These are phyloP conservation scores for Montipora efflorescens DNA, from an alignment of 64 coral and sea anemone genomes.

Conservation along the genomic window DNA sequence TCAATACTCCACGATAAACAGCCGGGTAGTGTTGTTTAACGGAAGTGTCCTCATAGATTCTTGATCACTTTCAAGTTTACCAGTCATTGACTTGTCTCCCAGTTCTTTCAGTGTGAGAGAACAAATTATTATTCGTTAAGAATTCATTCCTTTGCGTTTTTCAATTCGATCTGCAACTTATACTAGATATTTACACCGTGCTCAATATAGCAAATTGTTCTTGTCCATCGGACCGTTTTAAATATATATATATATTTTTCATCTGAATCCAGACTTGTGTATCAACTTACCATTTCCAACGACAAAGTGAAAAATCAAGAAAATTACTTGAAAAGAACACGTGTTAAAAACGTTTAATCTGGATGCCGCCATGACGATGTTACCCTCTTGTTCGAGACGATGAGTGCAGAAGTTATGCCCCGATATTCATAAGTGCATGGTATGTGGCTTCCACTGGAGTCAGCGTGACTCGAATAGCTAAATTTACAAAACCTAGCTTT, in stretches of 20 bases:
- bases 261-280: background rate
- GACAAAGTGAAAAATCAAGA: background rate
- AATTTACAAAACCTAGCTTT: background rate
- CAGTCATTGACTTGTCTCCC: background rate
- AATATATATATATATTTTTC: background rate
- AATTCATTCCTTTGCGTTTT: background rate
- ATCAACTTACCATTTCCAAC: conserved; percentile 9
- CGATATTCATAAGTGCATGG: background rate
- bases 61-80: background rate
- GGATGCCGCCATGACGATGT: background rate
- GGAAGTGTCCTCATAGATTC: too few species aligned
- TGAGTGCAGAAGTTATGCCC: background rate
- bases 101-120: background rate
- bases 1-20: too few species aligned
- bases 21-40: too few species aligned
- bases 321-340: background rate
- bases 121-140: background rate
- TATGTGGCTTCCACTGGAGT: background rate
- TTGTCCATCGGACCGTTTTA: background rate
- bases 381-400: background rate
- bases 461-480: background rate
- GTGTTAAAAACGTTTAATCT: background rate
- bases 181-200: background rate
- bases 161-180: background rate
- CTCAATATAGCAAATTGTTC: background rate